Evolutionary conservation across 2,797 vertebrate species (phyloP).

Genomic region (Manis javanica): DNA sequence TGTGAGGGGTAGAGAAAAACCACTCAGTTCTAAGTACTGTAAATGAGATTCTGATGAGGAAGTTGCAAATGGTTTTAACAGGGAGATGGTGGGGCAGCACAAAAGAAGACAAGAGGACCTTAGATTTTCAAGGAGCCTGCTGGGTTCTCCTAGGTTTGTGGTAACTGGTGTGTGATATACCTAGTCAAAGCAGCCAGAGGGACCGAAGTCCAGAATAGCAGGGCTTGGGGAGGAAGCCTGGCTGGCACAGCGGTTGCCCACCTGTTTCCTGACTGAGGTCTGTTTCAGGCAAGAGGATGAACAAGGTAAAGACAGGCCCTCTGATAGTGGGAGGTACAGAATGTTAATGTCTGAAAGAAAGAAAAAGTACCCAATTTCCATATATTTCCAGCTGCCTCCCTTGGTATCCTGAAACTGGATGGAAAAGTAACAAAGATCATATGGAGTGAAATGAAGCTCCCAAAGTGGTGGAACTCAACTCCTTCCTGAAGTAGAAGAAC

Average conservation of each 20-base stretch:
- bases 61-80: background rate
- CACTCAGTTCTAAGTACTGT: background rate
- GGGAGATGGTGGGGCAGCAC: background rate
- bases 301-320: background rate
- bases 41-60: background rate
- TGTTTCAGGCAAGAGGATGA: background rate
- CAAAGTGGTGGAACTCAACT: background rate
- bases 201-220: background rate
- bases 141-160: background rate
- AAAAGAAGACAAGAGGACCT: background rate
- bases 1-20: background rate
- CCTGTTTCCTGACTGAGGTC: background rate
- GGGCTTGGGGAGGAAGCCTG: background rate
- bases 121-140: background rate
- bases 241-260: background rate
- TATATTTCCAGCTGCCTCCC: background rate
- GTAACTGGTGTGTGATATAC: background rate
- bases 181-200: too few relatives aligned
- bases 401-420: background rate
- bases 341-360: background rate
- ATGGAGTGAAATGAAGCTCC: background rate
- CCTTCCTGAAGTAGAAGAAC: background rate
- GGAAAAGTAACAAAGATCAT: background rate
- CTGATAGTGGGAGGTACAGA: too few relatives aligned
- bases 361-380: background rate